Conservation (phyloP, 1,140 invertebrate genomes). For the Eumaeus atala region DNA sequence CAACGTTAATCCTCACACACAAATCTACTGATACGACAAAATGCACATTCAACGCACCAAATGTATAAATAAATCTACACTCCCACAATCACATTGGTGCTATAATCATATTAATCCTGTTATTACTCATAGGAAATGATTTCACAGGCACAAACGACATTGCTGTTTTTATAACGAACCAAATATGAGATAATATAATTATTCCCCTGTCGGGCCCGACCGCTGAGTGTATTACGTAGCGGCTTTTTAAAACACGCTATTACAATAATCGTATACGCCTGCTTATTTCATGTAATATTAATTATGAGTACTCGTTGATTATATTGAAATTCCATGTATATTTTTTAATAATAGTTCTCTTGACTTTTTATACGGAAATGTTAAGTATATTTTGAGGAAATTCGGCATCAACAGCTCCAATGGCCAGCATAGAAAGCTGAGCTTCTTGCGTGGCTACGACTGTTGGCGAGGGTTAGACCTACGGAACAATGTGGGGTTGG, state of each 20-base stretch:
- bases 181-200: constrained; percentile 58
- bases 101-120: background rate
- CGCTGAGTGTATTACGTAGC: constrained; percentile 22
- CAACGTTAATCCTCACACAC: no score
- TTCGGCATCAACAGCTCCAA: no score
- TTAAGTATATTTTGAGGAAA: no score
- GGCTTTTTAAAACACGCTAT: constrained; percentile 36
- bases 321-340: constrained; percentile 24
- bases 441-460: no score
- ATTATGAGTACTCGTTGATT: constrained; percentile 24
- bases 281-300: constrained; percentile 22
- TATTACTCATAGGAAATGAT: background rate
- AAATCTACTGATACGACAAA: no score
- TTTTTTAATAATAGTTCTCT: no score
- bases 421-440: no score
- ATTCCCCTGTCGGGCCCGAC: constrained; percentile 32
- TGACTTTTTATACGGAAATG: no score
- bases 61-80: background rate
- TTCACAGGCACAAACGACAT: constrained; percentile 7
- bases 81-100: background rate
- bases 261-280: constrained; percentile 34
- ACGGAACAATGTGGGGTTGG: no score
- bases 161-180: constrained; percentile 26
- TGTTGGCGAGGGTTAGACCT: no score
- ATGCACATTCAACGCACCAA: no score